Evolutionary conservation across 1,140 invertebrate genomes (phyloP).

Genomic region (Bombus pyrosoma): DNA sequence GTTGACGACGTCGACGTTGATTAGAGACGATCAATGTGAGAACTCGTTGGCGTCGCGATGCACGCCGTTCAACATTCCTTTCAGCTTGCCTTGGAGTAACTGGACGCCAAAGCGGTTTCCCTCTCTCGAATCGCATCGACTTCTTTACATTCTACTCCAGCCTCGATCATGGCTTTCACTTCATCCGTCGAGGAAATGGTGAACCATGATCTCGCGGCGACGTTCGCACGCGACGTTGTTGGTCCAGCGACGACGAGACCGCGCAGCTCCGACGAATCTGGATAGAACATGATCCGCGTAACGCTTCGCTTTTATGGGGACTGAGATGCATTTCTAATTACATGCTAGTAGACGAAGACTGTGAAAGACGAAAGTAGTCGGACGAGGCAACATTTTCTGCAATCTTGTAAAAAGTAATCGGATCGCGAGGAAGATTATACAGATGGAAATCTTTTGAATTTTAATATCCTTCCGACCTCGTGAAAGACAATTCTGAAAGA

Average conservation of each 20-base stretch:
- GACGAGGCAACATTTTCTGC: too few species aligned
- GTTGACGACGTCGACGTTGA: conserved; percentile 26
- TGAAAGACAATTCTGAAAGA: too few species aligned
- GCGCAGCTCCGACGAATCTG: neutral
- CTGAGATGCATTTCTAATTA: too few species aligned
- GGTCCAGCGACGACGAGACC: conserved; percentile 22
- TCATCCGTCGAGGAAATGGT: conserved; percentile 58
- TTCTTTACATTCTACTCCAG: conserved; percentile 80
- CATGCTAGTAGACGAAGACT: too few species aligned
- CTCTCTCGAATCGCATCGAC: conserved; percentile 71
- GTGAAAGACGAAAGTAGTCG: too few species aligned
- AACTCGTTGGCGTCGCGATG: conserved; percentile 66
- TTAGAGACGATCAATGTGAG: conserved; percentile 40
- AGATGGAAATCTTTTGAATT: too few species aligned
- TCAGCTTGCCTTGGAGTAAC: conserved; percentile 79
- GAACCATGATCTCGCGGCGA: conserved; percentile 31
- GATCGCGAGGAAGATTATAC: too few species aligned
- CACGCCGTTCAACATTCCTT: conserved; percentile 77
- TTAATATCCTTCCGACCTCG: too few species aligned
- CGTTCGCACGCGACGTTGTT: neutral
- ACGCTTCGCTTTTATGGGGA: neutral
- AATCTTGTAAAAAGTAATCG: too few species aligned
- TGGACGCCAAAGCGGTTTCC: conserved; percentile 75
- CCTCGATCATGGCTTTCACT: conserved; percentile 79
- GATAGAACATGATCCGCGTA: neutral